phyloP scores from a whole-genome alignment of 2,888 invertebrate species.

The Chrysina gloriosa region DNA sequence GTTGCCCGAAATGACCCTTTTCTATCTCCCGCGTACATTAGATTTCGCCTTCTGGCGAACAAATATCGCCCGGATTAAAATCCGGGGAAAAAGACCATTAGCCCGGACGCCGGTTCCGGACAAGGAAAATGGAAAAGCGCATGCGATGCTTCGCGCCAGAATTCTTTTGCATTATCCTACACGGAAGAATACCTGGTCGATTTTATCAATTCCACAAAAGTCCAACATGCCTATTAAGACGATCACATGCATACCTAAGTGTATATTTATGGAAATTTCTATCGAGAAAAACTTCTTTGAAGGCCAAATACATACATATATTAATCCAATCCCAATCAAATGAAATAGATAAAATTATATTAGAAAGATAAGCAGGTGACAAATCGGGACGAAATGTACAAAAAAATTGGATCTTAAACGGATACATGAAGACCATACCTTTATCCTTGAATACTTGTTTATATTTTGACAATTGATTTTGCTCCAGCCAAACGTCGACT shows the following conservation, averaged over 20 bases:
- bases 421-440: conserved; percentile 69
- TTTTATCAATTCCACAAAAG: conserved; percentile 9
- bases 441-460: conserved; percentile 77
- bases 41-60: not conserved
- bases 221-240: not conserved
- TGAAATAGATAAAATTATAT: too few relatives aligned
- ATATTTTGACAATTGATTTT: conserved; percentile 78
- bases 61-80: conserved; percentile 35
- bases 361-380: too few relatives aligned
- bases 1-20: not conserved
- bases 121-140: conserved; percentile 46
- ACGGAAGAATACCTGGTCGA: conserved; percentile 35
- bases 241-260: too few relatives aligned
- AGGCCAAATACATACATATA: too few relatives aligned
- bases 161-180: conserved; percentile 28
- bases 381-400: not conserved
- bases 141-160: conserved; percentile 42
- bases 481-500: conserved; percentile 81
- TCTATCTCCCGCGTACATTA: not conserved
- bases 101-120: conserved; percentile 55
- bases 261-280: not conserved
- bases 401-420: not conserved
- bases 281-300: too few relatives aligned
- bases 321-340: too few relatives aligned
- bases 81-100: conserved; percentile 54